Conservation (phyloP, 2,797 vertebrate species). For the Macroramphosus scolopax region DNA sequence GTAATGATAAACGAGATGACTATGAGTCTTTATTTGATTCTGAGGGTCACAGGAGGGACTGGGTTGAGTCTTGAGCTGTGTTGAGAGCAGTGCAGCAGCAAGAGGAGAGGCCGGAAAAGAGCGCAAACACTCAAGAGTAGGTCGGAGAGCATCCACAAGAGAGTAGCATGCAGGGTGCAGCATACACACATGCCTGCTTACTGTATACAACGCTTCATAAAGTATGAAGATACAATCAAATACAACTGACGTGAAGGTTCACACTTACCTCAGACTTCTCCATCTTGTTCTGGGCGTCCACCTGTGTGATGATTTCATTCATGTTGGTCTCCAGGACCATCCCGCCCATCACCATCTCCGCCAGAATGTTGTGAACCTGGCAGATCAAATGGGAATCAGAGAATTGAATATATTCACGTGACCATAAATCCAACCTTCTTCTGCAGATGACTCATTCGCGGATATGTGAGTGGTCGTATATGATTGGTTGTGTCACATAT, state of each 20-base stretch:
- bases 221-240: conserved; percentile 25
- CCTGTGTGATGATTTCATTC: conserved; percentile 98
- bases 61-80: conserved; percentile 49
- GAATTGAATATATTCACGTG: too few relatives aligned
- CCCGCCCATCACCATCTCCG: conserved; percentile 99
- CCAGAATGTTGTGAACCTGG: conserved; percentile 97
- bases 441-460: too few relatives aligned
- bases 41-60: conserved; percentile 30
- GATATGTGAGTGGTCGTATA: too few relatives aligned
- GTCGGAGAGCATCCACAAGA: conserved; percentile 64
- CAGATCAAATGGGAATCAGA: too few relatives aligned
- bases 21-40: conserved; percentile 23
- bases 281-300: conserved; percentile 97
- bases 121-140: conserved; percentile 66
- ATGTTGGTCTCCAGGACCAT: conserved; percentile 99
- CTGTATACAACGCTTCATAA: conserved; percentile 54
- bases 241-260: conserved; percentile 1
- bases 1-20: conserved; percentile 39
- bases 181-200: conserved; percentile 77
- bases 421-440: too few relatives aligned
- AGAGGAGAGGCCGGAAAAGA: conserved; percentile 49
- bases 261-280: conserved; percentile 97
- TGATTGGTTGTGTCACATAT: too few relatives aligned
- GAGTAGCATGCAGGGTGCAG: conserved; percentile 73
- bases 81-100: conserved; percentile 55